Base-by-base conservation (phyloP, 2,888 invertebrate genomes). In the Sminthurinus aureus region DNA sequence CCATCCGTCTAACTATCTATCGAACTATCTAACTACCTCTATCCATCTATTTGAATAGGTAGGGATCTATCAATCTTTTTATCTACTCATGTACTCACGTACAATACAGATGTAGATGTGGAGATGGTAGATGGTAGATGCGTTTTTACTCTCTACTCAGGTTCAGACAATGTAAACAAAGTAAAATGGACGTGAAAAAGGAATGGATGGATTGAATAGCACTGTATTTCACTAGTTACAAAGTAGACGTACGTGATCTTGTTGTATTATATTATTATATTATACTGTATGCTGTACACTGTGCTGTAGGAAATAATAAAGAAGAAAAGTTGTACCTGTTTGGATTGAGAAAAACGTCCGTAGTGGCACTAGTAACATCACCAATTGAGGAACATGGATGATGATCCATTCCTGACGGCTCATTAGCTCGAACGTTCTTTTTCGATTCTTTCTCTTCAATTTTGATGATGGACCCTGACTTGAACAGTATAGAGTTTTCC, bases 341-440 rank as follows among this genome's bases (percentile, higher is more conserved):
- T 0, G 96, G 95, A 91, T 94, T 95, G 86, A 96, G 92, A 89
- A 96, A 95, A 66, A 95, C 94, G 87, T 95, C 95, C 12, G 24
- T 58, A 22, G 8, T 52, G 13, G 52, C 52, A 52, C 52, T 52
- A 52, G 15, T 58, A 58, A 15, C 58, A 58, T 18, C 58, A 81
- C 24, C 69, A 74, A 73, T 73, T 58, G 52, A 52, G 38, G 38
- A 58, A 15, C 79, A 73, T 73, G 58, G 52, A 52, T 64, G 38
- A 58, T 81, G 83, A 85, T 87, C 85, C 85, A 87, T 85, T 85
- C 82, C 85, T 64, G 85, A 85, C 69, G 85, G 82, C 86, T 85
- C 86, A 87, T 87, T 87, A 85, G 85, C 82, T 85, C 83, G 13
- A 15, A 58, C 58, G 58, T 58, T 58, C 38, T 38, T 38, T 38